Conservation (phyloP, 2,888 invertebrate genomes). For the Sycophila texana region DNA sequence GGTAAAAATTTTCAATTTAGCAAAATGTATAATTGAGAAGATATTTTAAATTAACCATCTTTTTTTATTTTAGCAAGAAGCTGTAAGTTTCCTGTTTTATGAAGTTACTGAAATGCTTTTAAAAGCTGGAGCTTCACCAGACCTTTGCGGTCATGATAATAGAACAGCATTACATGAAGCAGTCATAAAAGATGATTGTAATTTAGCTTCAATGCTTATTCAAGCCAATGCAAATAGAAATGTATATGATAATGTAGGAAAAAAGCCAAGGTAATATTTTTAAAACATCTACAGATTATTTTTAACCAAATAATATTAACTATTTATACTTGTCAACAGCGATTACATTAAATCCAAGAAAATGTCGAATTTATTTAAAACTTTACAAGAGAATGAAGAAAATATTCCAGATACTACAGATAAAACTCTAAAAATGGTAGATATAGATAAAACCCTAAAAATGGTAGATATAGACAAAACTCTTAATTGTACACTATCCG, state of each 20-base stretch:
- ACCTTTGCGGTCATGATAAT: slow-evolving; percentile 80
- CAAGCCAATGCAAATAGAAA: slow-evolving; percentile 78
- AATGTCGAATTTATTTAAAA: slow-evolving; percentile 63
- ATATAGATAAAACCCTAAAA: slow-evolving; percentile 58
- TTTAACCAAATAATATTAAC: background rate
- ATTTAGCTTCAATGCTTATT: slow-evolving; percentile 79
- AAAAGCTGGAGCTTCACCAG: slow-evolving; percentile 79
- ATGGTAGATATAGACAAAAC: slow-evolving; percentile 55
- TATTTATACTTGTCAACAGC: slow-evolving; percentile 57
- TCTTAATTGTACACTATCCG: slow-evolving; percentile 57
- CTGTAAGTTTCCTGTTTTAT: slow-evolving; percentile 78
- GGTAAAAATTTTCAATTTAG: slow-evolving; percentile 64
- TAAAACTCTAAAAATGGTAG: slow-evolving; percentile 17
- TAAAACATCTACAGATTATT: background rate
- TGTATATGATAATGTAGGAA: slow-evolving; percentile 78
- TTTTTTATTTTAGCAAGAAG: slow-evolving; percentile 78
- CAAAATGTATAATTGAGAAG: background rate
- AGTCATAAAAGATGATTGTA: slow-evolving; percentile 76
- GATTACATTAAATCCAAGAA: slow-evolving; percentile 66
- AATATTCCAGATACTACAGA: slow-evolving; percentile 35
- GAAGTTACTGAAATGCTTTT: slow-evolving; percentile 79
- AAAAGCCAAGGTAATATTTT: slow-evolving; percentile 76
- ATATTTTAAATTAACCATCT: background rate
- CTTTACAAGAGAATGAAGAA: slow-evolving; percentile 40
- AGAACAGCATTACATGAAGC: slow-evolving; percentile 85